phyloP scores from a whole-genome alignment of 2,888 invertebrate genomes.

The Hedya salicella region DNA sequence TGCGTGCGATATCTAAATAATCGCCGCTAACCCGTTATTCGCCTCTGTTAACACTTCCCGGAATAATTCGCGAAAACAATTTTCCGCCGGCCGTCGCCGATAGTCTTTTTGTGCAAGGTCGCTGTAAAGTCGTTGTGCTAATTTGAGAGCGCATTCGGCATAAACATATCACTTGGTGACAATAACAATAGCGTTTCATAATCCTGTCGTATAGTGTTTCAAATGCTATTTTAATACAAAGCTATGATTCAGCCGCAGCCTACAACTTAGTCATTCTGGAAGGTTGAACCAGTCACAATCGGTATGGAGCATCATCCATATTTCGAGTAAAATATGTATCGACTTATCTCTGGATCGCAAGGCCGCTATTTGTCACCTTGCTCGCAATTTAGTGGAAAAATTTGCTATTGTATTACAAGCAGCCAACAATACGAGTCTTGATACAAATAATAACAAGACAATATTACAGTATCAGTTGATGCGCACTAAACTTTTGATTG shows the following conservation, averaged over 20 bases:
- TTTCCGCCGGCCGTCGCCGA: constrained; percentile 66
- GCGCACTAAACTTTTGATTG: too few species aligned
- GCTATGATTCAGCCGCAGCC: constrained; percentile 22
- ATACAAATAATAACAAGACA: not conserved
- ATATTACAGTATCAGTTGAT: too few species aligned
- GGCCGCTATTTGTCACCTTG: constrained; percentile 15
- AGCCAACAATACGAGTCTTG: constrained; percentile 1
- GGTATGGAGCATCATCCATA: constrained; percentile 1
- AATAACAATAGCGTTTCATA: constrained; percentile 28
- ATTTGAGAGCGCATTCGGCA: constrained; percentile 53
- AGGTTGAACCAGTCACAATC: constrained; percentile 20
- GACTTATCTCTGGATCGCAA: constrained; percentile 16
- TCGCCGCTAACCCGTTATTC: constrained; percentile 79
- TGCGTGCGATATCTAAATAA: constrained; percentile 73
- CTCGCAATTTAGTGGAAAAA: constrained; percentile 15
- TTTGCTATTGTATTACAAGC: constrained; percentile 12
- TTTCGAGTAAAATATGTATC: not conserved
- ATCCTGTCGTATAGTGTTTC: constrained; percentile 1
- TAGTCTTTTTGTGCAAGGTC: constrained; percentile 74
- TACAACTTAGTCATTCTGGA: constrained; percentile 23
- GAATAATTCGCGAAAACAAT: constrained; percentile 79
- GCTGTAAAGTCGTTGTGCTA: constrained; percentile 69
- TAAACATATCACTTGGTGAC: constrained; percentile 9
- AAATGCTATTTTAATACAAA: constrained; percentile 8
- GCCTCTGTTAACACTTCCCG: constrained; percentile 79